Evolutionary conservation across 2,888 invertebrate genomes (phyloP), one percentile per base, ranked within the genome.

Genomic region (Poecilus cupreus): DNA sequence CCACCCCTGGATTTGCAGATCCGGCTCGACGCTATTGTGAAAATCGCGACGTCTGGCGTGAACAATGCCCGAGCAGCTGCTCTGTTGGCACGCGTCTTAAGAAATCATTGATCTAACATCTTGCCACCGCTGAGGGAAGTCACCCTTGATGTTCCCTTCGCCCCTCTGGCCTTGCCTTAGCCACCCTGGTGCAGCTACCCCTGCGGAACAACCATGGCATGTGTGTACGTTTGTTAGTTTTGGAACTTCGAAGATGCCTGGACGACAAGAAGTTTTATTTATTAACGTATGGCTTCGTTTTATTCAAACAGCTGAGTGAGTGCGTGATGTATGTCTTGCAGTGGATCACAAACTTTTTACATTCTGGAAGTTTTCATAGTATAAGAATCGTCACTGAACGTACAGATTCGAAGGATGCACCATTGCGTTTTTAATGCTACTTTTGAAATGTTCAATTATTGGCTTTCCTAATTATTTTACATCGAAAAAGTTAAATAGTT

Each of bases 41-140:
- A 77, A 74, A 76, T 76, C 77, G 77, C 77, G 77, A 77, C 64
- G 77, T 77, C 77, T 77, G 77, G 77, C 60, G 77, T 60, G 18
- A 77, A 77, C 77, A 77, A 77, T 43, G 60, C 46, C 32, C 3
- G 13, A 32, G 75, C 75, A 75, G 75, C 75, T 75, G 75, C 51
- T 13, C 20, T 13, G 37, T 32, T 80, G 80, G 80, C 80, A 80
- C 80, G 80, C 80, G 80, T 80, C 72, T 80, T 72, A 80, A 80
- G 72, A 54, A 80, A 72, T 70, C 54, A 80, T 70, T 51, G 54
- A 72, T 72, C 78, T 78, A 64, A 78, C 72, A 72, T 72, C 72
- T 72, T 72, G 72, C 72, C 68, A 18, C 11, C n/a, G 68, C 64
- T 20, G 37, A 46, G 46, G 72, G 46, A 72, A 72, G 72, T 72